Base-by-base conservation (phyloP, 1,140 invertebrate genomes). In the Drosophila dunni region DNA sequence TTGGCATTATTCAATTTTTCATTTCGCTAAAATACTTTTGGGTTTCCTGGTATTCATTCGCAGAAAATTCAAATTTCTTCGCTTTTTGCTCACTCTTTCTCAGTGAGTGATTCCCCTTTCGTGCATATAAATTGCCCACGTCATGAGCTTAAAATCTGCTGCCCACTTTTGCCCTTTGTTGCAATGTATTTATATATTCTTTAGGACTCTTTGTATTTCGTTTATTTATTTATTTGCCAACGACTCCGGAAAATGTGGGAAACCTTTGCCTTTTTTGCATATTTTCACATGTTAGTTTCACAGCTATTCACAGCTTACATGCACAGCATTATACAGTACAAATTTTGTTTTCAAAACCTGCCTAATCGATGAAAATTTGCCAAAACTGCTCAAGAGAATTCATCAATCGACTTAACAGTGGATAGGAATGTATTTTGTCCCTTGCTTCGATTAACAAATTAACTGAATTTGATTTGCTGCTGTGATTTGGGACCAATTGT, bases 1-100 rank as follows among this genome's bases (percentile, higher is more conserved):
- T 56, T 62, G 63, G 68, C 70, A 65, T 67, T 79, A 79, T 86
- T 80, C 58, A 74, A 86, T 88, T 80, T 88, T 86, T 80, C 69
- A 89, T 88, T 88, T 88, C 40, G 20, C 65, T 82, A 79, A 82
- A 79, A 82, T 78, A 79, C 64, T 72, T 79, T 79, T 15, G 76
- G 48, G 54, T 65, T 65, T 54, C 33, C 24, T 63, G 20, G 42
- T 48, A 65, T 53, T 7, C 45, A 61, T n/a, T 24, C 20, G n/a
- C 56, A 56, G 20, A 45, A 15, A 8, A 51, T 48, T 48, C 48
- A 15, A 48, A 69, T 70, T 88, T 71, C 62, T 76, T 29, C 24
- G 24, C 79, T 86, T 88, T 75, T 53, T 73, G 66, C 58, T 67
- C 61, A 63, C 71, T 77, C 73, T 68, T 29, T 29, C 5, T 29